A percentile compares a stretch with the other conserved stretches of the same genome.
phyloP scores from a whole-genome alignment of 2,797 vertebrate genomes.

The Parauchenoglanis ngamensis region DNA sequence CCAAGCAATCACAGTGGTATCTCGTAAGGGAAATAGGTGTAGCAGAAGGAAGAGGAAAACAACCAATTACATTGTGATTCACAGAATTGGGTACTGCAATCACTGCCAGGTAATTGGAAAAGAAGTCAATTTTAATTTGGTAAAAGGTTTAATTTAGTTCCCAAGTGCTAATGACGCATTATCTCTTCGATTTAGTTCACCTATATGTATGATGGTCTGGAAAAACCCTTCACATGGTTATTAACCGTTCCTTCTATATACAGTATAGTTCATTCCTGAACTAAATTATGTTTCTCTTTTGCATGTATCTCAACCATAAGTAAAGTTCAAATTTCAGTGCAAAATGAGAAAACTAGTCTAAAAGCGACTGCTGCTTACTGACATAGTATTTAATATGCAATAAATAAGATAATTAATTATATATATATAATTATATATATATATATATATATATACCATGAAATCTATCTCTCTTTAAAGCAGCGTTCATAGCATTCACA shows the following conservation, averaged over 20 bases:
- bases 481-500: neutral
- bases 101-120: slow-evolving; percentile 26
- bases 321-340: neutral
- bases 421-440: neutral
- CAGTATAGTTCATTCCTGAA: neutral
- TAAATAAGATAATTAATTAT: neutral
- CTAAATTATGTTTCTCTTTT: neutral
- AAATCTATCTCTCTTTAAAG: slow-evolving; percentile 3
- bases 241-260: neutral
- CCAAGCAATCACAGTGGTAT: slow-evolving; percentile 65
- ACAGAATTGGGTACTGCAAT: neutral
- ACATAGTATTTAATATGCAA: neutral
- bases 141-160: slow-evolving; percentile 22
- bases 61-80: slow-evolving; percentile 17
- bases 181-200: neutral
- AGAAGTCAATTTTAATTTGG: slow-evolving; percentile 35
- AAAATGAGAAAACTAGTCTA: neutral
- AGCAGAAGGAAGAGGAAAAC: slow-evolving; percentile 34
- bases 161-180: slow-evolving; percentile 21
- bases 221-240: neutral
- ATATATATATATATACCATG: neutral
- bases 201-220: neutral
- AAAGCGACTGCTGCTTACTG: neutral
- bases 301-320: neutral
- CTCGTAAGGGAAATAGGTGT: slow-evolving; percentile 48